These are phyloP conservation scores for Amphimallon solstitiale DNA, from an alignment of 2,888 invertebrate species.

Conservation along the genomic window DNA sequence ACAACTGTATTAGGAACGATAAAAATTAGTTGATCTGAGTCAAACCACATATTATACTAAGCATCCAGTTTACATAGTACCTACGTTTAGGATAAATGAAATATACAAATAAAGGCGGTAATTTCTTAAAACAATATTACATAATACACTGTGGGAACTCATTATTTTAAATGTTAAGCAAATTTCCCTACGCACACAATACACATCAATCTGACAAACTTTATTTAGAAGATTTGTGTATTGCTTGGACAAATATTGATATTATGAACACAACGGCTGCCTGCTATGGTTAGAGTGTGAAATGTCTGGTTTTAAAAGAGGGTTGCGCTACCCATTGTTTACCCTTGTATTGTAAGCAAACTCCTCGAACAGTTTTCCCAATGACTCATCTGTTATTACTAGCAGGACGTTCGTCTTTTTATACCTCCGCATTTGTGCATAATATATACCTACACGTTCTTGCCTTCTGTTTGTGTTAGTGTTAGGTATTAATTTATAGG, in stretches of 20 bases:
- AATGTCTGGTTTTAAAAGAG: slow-evolving; percentile 34
- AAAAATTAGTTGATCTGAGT: too few relatives aligned
- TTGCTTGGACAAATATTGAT: slow-evolving; percentile 27
- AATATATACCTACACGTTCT: too few relatives aligned
- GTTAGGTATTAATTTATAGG: slow-evolving; percentile 48
- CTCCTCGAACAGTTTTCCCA: slow-evolving; percentile 47
- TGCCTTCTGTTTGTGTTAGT: slow-evolving; percentile 42
- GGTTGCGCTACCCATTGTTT: slow-evolving; percentile 37
- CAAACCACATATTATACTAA: too few relatives aligned
- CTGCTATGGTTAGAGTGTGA: slow-evolving; percentile 27
- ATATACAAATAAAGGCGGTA: too few relatives aligned
- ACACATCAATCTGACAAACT: neutral
- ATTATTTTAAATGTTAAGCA: too few relatives aligned
- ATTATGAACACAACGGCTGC: slow-evolving; percentile 20
- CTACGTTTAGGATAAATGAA: too few relatives aligned
- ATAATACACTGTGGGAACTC: too few relatives aligned
- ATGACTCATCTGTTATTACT: slow-evolving; percentile 50
- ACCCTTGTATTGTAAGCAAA: slow-evolving; percentile 46
- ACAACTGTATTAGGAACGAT: too few relatives aligned
- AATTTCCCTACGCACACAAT: too few relatives aligned
- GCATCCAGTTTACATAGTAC: too few relatives aligned
- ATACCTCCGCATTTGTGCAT: too few relatives aligned
- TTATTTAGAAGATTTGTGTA: slow-evolving; percentile 14
- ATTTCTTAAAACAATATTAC: too few relatives aligned
- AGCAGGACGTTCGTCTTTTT: neutral